phyloP scores from a whole-genome alignment of 2,113 vertebrate genomes.

The Proterorhinus semilunaris region DNA sequence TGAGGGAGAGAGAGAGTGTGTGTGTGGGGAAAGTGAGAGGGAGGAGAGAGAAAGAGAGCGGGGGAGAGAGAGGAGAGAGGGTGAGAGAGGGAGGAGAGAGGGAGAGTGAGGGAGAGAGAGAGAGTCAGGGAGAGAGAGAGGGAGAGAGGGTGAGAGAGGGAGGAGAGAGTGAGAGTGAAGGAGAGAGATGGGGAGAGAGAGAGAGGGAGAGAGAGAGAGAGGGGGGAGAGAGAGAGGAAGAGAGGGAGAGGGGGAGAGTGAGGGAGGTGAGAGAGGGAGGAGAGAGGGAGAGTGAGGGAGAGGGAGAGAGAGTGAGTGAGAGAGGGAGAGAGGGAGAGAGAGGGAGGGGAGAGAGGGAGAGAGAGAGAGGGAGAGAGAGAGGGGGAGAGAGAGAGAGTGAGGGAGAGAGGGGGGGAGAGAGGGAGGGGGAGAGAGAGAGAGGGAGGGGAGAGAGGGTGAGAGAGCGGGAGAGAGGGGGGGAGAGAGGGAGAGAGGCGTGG shows the following conservation, averaged over 20 bases:
- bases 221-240: conserved; percentile 15
- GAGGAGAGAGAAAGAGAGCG: conserved; percentile 35
- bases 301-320: too few species aligned
- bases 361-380: conserved; percentile 17
- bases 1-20: conserved; percentile 3
- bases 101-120: too few species aligned
- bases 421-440: conserved; percentile 31
- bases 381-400: not conserved
- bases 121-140: too few species aligned
- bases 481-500: conserved; percentile 31
- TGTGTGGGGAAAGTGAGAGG: too few species aligned
- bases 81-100: conserved; percentile 22
- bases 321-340: conserved; percentile 17
- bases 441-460: too few species aligned
- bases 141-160: too few species aligned
- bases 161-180: too few species aligned
- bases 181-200: conserved; percentile 25
- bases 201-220: conserved; percentile 20
- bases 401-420: conserved; percentile 36
- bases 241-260: not conserved
- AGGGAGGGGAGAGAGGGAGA: too few species aligned
- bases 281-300: conserved; percentile 50
- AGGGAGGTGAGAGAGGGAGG: too few species aligned
- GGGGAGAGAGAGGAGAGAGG: conserved; percentile 21
- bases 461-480: conserved; percentile 6